Base-by-base conservation (phyloP, 2,113 vertebrate genomes). In the Sapajus apella region DNA sequence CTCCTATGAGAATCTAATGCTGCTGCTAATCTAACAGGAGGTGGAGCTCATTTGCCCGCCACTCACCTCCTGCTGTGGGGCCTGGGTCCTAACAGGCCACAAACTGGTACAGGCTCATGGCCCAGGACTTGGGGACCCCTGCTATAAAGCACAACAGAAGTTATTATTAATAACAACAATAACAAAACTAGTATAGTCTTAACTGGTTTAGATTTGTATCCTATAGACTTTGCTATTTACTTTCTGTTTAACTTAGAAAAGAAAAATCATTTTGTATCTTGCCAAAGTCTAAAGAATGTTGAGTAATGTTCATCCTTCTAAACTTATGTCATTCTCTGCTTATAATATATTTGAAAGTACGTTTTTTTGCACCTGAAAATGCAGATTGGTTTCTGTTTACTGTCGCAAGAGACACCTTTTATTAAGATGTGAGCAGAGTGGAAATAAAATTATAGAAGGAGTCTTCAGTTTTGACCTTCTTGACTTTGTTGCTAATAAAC, bases 401-500 rank as follows among this genome's bases (percentile, higher is more conserved):
- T 97, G 96, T 97, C 96, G 81, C 92, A 94, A 90, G 96, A 96
- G 96, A 96, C 91, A 96, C 89, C 91, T 97, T 97, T 97, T 98
- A 97, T 97, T 97, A 98, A 98, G 97, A 97, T 97, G 91, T 96
- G 95, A 97, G 94, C 91, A 76, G 93, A 76, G 68, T 2, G 8
- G 95, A 97, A 97, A 97, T 97, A 97, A 97, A 97, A 97, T 97
- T 97, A 97, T 97, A 97, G 96, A 95, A 97, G 80, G 87, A 96
- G 90, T 96, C 92, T 98, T 98, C 96, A 95, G 96, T 92, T 97
- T 95, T 98, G 97, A 98, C 98, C 98, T 97, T 96, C 96, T 90
- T 98, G 97, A 98, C 98, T 98, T 98, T 98, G 96, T 97, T 98
- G 87, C 95, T 98, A 98, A 98, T 98, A 98, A 98, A 97, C 97